phyloP scores from a whole-genome alignment of 2,888 invertebrate species.

The Brachyptera risi region DNA sequence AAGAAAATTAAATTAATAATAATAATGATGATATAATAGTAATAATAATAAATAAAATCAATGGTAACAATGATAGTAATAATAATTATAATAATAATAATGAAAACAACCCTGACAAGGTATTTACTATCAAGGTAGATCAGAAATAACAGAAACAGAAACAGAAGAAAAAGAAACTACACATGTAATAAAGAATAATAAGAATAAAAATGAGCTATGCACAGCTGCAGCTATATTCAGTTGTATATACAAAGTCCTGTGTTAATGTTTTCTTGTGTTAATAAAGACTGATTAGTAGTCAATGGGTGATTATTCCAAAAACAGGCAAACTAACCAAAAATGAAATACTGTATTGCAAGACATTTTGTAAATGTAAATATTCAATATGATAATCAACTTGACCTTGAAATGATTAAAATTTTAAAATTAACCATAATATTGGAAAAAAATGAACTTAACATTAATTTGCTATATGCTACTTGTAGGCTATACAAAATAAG shows the following conservation, averaged over 20 bases:
- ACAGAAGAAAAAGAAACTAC: conserved; percentile 27
- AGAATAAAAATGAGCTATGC: conserved; percentile 43
- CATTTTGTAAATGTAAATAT: not conserved
- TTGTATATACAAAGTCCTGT: too few species aligned
- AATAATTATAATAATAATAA: too few species aligned
- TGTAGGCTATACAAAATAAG: conserved; percentile 26
- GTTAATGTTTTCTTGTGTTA: too few species aligned
- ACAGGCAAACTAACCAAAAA: too few species aligned
- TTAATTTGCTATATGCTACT: conserved; percentile 32
- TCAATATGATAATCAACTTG: conserved; percentile 18
- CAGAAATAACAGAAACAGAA: conserved; percentile 24
- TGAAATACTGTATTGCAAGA: conserved; percentile 27
- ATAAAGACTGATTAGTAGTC: too few species aligned
- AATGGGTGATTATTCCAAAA: too few species aligned
- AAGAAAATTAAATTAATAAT: not conserved
- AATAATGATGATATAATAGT: not conserved
- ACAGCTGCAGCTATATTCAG: too few species aligned
- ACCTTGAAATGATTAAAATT: conserved; percentile 14
- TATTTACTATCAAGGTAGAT: conserved; percentile 15
- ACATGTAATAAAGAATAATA: conserved; percentile 16
- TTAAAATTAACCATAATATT: conserved; percentile 6
- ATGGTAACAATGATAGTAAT: too few species aligned
- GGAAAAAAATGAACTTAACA: conserved; percentile 29
- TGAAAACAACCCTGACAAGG: not conserved
- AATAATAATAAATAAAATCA: too few species aligned